phyloP scores from a whole-genome alignment of 1,140 invertebrate species.

The Ruditapes philippinarum region DNA sequence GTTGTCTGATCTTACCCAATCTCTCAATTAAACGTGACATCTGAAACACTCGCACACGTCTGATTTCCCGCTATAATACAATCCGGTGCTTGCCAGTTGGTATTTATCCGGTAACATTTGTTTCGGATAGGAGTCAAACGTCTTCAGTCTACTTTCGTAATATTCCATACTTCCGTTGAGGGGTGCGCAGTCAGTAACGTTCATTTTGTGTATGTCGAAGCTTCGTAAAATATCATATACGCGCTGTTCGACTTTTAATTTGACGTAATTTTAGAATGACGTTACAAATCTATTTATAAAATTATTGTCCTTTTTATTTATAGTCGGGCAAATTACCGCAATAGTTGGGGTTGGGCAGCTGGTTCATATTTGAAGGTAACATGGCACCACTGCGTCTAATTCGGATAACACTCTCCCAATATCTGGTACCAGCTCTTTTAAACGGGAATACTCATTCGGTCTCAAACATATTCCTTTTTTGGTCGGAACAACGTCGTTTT shows the following conservation, averaged over 20 bases:
- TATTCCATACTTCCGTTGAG: background rate
- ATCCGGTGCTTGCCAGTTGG: background rate
- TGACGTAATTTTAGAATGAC: background rate
- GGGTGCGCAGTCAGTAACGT: too few relatives aligned
- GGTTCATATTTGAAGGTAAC: background rate
- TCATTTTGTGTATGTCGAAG: too few relatives aligned
- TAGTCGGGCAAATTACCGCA: background rate
- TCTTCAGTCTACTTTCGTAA: conserved; percentile 2
- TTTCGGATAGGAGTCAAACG: background rate
- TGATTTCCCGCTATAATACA: conserved; percentile 4
- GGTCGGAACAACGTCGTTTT: conserved; percentile 8
- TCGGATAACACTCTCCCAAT: background rate
- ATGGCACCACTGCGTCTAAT: conserved; percentile 9
- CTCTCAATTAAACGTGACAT: background rate
- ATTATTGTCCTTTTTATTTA: background rate
- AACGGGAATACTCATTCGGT: background rate
- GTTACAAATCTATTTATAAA: background rate
- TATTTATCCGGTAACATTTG: conserved; percentile 33
- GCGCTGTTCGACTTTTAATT: too few relatives aligned
- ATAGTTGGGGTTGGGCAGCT: background rate
- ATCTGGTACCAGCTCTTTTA: background rate
- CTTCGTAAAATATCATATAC: too few relatives aligned
- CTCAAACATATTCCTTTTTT: conserved; percentile 17
- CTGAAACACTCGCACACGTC: conserved; percentile 2
- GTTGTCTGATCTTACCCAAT: background rate